phyloP scores from a whole-genome alignment of 2,888 invertebrate species.

The Eupithecia tripunctaria region DNA sequence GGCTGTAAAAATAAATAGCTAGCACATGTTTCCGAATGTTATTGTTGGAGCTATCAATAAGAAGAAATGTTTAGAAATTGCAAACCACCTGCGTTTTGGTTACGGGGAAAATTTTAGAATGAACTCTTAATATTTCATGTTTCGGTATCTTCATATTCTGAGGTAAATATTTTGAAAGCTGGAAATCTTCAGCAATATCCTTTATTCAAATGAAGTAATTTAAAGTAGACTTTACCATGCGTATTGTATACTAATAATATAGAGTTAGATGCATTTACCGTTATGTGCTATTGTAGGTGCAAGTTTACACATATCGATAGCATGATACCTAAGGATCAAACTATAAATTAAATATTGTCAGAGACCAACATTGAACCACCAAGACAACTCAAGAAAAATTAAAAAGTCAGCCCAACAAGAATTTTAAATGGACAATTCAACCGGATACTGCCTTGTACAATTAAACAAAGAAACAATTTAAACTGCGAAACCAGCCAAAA shows the following conservation, averaged over 20 bases:
- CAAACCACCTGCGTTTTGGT: constrained; percentile 43
- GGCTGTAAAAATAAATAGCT: constrained; percentile 43
- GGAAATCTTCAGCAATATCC: neutral
- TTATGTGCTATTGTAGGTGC: no score
- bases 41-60: constrained; percentile 45
- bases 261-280: no score
- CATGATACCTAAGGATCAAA: neutral
- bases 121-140: constrained; percentile 21
- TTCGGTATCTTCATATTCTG: neutral
- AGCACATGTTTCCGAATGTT: constrained; percentile 43
- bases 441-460: neutral
- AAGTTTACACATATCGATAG: no score
- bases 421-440: neutral
- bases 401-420: neutral
- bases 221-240: neutral
- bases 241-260: no score
- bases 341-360: neutral
- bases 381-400: neutral
- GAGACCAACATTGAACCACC: neutral
- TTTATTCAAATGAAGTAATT: neutral
- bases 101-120: constrained; percentile 21
- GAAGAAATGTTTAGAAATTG: constrained; percentile 37
- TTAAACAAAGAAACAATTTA: neutral
- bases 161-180: constrained; percentile 5
- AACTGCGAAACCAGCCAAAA: constrained; percentile 22